Base-by-base conservation (phyloP, 2,888 invertebrate species). In the Neoaliturus tenellus region DNA sequence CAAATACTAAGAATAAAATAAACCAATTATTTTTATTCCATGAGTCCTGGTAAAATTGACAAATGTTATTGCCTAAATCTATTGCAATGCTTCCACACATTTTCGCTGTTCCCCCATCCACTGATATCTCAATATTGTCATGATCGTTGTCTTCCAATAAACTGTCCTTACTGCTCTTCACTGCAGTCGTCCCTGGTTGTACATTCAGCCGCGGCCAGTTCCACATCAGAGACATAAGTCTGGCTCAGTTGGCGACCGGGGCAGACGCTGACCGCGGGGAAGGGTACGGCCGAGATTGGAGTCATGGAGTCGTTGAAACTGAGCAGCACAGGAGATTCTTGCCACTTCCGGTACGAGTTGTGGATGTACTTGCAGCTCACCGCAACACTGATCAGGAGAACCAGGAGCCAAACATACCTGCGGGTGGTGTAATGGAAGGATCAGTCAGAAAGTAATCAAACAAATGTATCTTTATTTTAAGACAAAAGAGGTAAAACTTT, bases 221-320 rank as follows among this genome's bases (percentile, higher is more conserved):
- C 31, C 3, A 55, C 23, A 28, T 62, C 62, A 17, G 62, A 28
- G 28, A 62, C 2, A 17, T 20, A 62, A 2, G 2, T 28, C 8
- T 62, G 14, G 17, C 62, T 31, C 8, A 78, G 1, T 23, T 35
- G 51, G 3, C 78, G 51, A 33, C 33, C 55, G n/a, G 78, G 78
- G 20, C 78, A 78, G 20, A 78, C 17, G 35, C 55, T 78, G 48
- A 78, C 78, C 0, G 78, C 78, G 5, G 78, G 78, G 78, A 78
- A 78, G 35, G 78, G 78, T 10, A 78, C 48, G 31, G 48, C 31
- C 6, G 51, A 55, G 23, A 78, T 78, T 17, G 51, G 78, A 35
- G 78, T 78, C 20, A 78, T 31, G 23, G 48, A 48, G 78, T 78
- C 78, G 17, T 78, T 78, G 35, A 78, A 78, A n/a, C 78, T 78